These are phyloP conservation scores for Pissodes strobi DNA, from an alignment of 1,140 invertebrate species.

Conservation along the genomic window DNA sequence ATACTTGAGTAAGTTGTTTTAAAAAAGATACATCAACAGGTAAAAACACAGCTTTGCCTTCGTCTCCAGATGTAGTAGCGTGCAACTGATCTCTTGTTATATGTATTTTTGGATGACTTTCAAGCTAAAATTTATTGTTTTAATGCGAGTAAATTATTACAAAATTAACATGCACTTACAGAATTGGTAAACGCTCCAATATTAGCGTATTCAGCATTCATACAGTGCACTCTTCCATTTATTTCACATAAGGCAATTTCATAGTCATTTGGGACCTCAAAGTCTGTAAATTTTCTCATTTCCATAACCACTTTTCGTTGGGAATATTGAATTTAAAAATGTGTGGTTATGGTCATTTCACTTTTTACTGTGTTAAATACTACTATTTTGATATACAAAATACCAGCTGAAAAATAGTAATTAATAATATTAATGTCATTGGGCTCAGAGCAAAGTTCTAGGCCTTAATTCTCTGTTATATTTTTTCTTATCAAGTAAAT, in stretches of 20 bases:
- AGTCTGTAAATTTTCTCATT: slow-evolving; percentile 46
- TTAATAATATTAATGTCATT: no score
- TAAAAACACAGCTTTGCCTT: slow-evolving; percentile 53
- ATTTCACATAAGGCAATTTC: slow-evolving; percentile 51
- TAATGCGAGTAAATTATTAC: no score
- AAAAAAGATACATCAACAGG: slow-evolving; percentile 57
- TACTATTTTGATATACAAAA: background rate
- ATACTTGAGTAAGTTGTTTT: slow-evolving; percentile 58
- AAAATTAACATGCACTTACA: no score
- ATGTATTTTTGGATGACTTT: slow-evolving; percentile 51
- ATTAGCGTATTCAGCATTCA: slow-evolving; percentile 46
- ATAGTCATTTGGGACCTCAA: slow-evolving; percentile 40
- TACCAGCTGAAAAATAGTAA: background rate
- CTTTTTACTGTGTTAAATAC: background rate
- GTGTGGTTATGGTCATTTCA: background rate
- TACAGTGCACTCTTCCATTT: slow-evolving; percentile 49
- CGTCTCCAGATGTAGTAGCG: slow-evolving; percentile 45
- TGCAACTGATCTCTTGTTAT: slow-evolving; percentile 51
- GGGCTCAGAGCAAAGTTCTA: no score
- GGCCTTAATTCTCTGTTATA: no score
- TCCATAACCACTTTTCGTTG: no score
- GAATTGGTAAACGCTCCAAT: slow-evolving; percentile 47
- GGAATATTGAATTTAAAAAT: background rate
- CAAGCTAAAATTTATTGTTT: slow-evolving; percentile 51
- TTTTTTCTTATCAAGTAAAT: no score